Percentiles rank a stretch among this genome's conserved stretches.
These are phyloP conservation scores for Acipenser oxyrinchus DNA, from an alignment of 2,797 vertebrate species.

Conservation along the genomic window DNA sequence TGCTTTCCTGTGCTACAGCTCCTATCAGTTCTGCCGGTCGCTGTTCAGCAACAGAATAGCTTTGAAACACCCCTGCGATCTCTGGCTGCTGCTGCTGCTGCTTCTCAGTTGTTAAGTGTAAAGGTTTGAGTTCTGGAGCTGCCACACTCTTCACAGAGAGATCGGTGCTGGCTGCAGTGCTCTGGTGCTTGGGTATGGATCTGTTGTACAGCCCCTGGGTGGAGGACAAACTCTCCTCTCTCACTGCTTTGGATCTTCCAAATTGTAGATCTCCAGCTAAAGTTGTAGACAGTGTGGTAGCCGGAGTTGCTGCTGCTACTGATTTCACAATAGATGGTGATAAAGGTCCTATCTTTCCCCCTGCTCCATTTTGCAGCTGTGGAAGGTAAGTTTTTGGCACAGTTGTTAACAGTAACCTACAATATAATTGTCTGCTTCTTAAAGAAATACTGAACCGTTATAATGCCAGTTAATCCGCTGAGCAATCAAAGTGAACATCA, in stretches of 20 bases:
- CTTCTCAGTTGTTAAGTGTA: not conserved
- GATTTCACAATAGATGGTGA: constrained; percentile 56
- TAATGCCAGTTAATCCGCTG: constrained; percentile 3
- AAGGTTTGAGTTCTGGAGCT: constrained; percentile 29
- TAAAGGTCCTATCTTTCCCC: constrained; percentile 57
- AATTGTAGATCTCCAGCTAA: constrained; percentile 66
- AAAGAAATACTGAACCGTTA: too few relatives aligned
- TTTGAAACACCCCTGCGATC: constrained; percentile 36
- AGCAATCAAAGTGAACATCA: not conserved
- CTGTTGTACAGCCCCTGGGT: constrained; percentile 18
- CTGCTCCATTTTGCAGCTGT: constrained; percentile 63
- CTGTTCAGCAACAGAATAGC: constrained; percentile 28
- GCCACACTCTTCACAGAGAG: constrained; percentile 30
- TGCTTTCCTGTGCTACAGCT: constrained; percentile 48
- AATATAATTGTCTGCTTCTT: too few relatives aligned
- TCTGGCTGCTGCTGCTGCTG: constrained; percentile 37
- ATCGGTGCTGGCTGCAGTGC: constrained; percentile 34
- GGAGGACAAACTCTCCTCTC: constrained; percentile 34
- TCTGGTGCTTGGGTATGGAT: constrained; percentile 35
- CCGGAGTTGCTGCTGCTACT: constrained; percentile 44
- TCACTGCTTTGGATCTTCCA: constrained; percentile 45
- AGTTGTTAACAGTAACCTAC: too few relatives aligned
- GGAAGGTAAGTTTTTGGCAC: not conserved
- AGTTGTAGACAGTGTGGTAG: constrained; percentile 49
- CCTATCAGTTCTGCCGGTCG: constrained; percentile 46